Evolutionary conservation across 2,113 vertebrate genomes (phyloP).

Genomic region (Leucoraja erinaceus): DNA sequence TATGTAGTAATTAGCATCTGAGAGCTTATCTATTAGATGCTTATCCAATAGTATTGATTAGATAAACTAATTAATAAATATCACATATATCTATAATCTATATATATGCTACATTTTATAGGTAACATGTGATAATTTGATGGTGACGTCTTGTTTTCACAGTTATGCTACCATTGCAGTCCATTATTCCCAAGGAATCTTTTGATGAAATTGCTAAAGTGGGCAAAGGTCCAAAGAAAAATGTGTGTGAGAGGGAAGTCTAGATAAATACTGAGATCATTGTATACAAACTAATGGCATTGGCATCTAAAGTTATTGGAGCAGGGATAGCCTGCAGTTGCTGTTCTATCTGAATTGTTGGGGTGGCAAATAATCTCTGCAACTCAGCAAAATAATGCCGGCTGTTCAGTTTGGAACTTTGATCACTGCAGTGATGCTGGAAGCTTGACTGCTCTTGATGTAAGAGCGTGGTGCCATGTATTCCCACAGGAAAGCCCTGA

Average conservation of each 20-base stretch:
- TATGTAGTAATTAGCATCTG: too few relatives aligned
- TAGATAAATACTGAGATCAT: background rate
- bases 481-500: background rate
- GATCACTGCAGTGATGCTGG: background rate
- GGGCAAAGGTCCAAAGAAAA: background rate
- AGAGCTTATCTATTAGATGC: too few relatives aligned
- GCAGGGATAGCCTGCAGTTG: too few relatives aligned
- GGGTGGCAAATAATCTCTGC: background rate
- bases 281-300: background rate
- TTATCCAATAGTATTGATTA: too few relatives aligned
- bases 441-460: constrained; percentile 15
- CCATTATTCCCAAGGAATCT: background rate
- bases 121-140: background rate
- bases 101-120: too few relatives aligned
- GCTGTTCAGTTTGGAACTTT: background rate
- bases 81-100: too few relatives aligned
- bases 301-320: background rate
- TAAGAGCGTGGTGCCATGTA: background rate
- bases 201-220: background rate
- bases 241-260: background rate
- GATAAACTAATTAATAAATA: too few relatives aligned
- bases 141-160: background rate
- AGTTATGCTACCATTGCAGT: background rate
- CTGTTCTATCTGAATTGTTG: background rate
- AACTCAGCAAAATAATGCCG: background rate